phyloP scores from a whole-genome alignment of 2,888 invertebrate species.

The Odontocolon sp. region DNA sequence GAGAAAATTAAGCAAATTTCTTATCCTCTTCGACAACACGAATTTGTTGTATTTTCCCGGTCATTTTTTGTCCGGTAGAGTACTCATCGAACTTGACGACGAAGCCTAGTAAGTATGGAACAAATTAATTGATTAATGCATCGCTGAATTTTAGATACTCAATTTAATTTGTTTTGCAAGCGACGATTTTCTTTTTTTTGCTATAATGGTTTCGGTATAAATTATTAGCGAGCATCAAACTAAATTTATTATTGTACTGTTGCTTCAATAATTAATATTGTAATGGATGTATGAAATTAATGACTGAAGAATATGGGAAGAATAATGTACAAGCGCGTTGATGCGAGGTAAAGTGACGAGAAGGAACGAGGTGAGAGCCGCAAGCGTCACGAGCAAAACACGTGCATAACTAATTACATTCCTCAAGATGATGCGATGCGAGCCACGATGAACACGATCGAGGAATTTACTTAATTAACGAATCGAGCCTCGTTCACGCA shows the following conservation, averaged over 20 bases:
- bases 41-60: slow-evolving; percentile 96
- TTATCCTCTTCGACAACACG: slow-evolving; percentile 96
- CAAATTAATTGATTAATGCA: not conserved
- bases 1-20: slow-evolving; percentile 94
- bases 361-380: not conserved
- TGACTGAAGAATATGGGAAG: not conserved
- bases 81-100: slow-evolving; percentile 95
- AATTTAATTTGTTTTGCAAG: not conserved
- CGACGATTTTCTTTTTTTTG: no score
- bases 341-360: slow-evolving; percentile 25
- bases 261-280: not conserved
- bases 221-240: no score
- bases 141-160: slow-evolving; percentile 35
- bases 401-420: slow-evolving; percentile 33
- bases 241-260: not conserved
- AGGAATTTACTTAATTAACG: slow-evolving; percentile 1
- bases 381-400: not conserved
- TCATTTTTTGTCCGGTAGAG: slow-evolving; percentile 95
- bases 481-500: not conserved
- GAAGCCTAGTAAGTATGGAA: slow-evolving; percentile 85
- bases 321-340: not conserved
- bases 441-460: not conserved
- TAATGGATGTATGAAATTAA: slow-evolving; percentile 1
- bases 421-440: not conserved
- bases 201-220: no score